phyloP scores from a whole-genome alignment of 2,797 vertebrate genomes.

The Sebastes kiyomatsui region DNA sequence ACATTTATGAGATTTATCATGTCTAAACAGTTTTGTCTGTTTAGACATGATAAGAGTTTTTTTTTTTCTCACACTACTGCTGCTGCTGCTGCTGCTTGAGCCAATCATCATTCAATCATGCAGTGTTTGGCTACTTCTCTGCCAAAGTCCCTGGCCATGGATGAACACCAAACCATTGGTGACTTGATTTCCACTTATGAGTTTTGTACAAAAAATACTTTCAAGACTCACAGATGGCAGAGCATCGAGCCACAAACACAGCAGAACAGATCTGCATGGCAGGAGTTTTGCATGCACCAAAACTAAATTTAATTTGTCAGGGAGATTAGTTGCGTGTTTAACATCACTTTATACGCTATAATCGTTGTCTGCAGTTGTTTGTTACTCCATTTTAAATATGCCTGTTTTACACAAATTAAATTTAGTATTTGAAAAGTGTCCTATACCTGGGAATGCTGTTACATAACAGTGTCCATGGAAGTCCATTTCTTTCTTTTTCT shows the following conservation, averaged over 20 bases:
- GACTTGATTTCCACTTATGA: conserved; percentile 49
- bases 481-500: background rate
- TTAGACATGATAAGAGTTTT: conserved; percentile 61
- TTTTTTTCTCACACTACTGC: conserved; percentile 30
- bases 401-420: background rate
- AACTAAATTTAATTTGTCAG: background rate
- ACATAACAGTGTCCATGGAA: background rate
- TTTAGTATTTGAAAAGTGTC: background rate
- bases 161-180: conserved; percentile 26
- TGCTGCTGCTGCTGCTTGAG: conserved; percentile 28
- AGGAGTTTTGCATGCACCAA: background rate
- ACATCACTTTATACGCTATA: background rate
- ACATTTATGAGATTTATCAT: background rate
- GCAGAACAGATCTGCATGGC: conserved; percentile 12
- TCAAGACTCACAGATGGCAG: conserved; percentile 42
- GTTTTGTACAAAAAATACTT: conserved; percentile 32
- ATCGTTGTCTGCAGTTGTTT: background rate
- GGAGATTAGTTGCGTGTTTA: background rate
- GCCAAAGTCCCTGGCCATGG: conserved; percentile 37
- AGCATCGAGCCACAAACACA: conserved; percentile 11
- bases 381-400: background rate
- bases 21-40: conserved; percentile 30
- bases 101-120: conserved; percentile 58
- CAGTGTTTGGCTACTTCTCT: conserved; percentile 39
- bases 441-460: background rate